A percentile compares a stretch with the other conserved stretches of the same genome.
Evolutionary conservation across 1,140 invertebrate genomes (phyloP).

Genomic region (Zophobas atratus): DNA sequence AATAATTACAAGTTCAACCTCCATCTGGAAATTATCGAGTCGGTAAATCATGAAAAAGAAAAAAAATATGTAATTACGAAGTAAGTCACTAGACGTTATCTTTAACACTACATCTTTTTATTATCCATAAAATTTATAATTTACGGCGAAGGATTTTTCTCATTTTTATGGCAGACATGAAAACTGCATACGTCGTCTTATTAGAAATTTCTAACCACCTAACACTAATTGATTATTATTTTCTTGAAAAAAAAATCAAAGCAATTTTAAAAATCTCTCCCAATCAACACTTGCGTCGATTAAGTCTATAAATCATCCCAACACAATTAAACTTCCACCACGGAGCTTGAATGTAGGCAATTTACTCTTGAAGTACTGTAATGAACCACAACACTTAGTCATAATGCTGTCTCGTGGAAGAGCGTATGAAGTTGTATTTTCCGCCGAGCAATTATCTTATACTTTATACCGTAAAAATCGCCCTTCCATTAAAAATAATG

Average conservation of each 20-base stretch:
- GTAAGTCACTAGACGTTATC: slow-evolving; percentile 25
- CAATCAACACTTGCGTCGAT: slow-evolving; percentile 19
- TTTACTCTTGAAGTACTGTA: slow-evolving; percentile 4
- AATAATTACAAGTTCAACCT: slow-evolving; percentile 23
- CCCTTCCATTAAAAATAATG: background rate
- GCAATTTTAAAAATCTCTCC: background rate
- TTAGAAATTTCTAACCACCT: too few relatives aligned
- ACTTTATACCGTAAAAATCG: background rate
- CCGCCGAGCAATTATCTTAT: background rate
- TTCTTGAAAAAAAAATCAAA: background rate
- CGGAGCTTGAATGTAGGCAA: slow-evolving; percentile 21
- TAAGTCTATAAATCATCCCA: slow-evolving; percentile 7
- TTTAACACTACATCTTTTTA: slow-evolving; percentile 24
- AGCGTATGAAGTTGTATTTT: background rate
- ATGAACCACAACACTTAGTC: slow-evolving; percentile 9
- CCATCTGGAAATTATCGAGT: slow-evolving; percentile 30
- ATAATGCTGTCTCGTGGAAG: slow-evolving; percentile 1
- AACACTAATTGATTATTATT: too few relatives aligned
- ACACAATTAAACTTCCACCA: slow-evolving; percentile 9
- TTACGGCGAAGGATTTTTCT: background rate
- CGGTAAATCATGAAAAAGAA: slow-evolving; percentile 20
- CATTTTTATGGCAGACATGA: background rate
- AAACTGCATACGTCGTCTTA: background rate
- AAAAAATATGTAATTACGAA: slow-evolving; percentile 9
- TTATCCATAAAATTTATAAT: slow-evolving; percentile 37